These are phyloP conservation scores for Cepaea nemoralis DNA, from an alignment of 1,140 invertebrate species.

Conservation along the genomic window DNA sequence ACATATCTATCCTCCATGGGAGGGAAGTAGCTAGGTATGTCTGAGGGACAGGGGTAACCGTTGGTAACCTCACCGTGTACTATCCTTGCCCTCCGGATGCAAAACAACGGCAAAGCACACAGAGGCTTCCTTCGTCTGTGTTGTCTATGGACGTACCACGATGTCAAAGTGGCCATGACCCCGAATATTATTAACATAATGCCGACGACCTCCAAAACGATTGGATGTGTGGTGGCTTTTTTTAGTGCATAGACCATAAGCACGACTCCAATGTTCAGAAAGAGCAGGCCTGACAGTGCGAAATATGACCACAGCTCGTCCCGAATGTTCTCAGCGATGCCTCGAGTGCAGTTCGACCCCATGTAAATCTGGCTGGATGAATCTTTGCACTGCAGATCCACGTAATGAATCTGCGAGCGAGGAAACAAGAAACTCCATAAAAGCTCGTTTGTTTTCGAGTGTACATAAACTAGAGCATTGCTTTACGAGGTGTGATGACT, in stretches of 20 bases:
- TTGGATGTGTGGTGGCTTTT: constrained; percentile 6
- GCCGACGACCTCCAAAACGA: constrained; percentile 10
- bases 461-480: too few species aligned
- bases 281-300: constrained; percentile 21
- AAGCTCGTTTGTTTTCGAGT: too few species aligned
- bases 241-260: constrained; percentile 35
- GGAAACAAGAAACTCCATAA: too few species aligned
- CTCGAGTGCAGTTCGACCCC: constrained; percentile 23
- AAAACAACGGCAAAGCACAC: background rate
- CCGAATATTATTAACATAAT: constrained; percentile 23
- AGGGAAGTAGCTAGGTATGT: background rate
- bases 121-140: background rate
- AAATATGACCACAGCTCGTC: constrained; percentile 34
- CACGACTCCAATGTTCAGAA: constrained; percentile 25
- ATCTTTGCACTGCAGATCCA: background rate
- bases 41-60: background rate
- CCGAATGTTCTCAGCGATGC: constrained; percentile 24
- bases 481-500: too few species aligned
- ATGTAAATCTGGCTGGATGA: background rate
- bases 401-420: background rate
- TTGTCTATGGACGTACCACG: constrained; percentile 33
- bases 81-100: background rate
- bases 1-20: background rate
- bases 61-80: background rate
- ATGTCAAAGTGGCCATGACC: constrained; percentile 28